Percentiles rank a stretch among this genome's conserved stretches.
Evolutionary conservation across 2,113 vertebrate species (phyloP).

Genomic region (Pagrus major): DNA sequence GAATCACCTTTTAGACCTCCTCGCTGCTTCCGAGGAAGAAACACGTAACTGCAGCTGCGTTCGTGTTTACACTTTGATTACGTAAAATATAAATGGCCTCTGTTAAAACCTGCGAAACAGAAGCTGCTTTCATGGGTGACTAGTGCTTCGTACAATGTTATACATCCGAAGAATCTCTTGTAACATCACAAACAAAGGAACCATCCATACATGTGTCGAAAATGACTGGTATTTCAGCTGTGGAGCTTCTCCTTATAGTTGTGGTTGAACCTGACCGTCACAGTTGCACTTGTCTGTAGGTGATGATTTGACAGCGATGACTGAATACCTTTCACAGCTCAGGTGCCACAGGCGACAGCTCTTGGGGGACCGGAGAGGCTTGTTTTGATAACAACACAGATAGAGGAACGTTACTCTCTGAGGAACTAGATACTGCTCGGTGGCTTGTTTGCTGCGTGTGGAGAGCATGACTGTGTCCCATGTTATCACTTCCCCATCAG

Average conservation of each 20-base stretch:
- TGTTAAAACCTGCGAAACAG: background rate
- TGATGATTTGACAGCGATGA: constrained; percentile 13
- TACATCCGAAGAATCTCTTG: background rate
- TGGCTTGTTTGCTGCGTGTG: constrained; percentile 18
- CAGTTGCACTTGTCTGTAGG: constrained; percentile 29
- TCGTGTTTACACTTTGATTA: background rate
- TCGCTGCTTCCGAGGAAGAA: background rate
- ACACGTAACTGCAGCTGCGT: constrained; percentile 36
- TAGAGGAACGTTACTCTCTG: constrained; percentile 44
- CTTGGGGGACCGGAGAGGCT: constrained; percentile 11
- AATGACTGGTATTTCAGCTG: background rate
- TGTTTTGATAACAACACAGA: constrained; percentile 57
- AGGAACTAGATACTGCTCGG: constrained; percentile 39
- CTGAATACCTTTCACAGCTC: constrained; percentile 44
- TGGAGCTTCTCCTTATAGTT: constrained; percentile 1
- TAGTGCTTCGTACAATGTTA: background rate
- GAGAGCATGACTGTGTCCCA: constrained; percentile 25
- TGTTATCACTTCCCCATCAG: constrained; percentile 53
- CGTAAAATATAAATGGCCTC: background rate
- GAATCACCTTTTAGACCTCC: constrained; percentile 33
- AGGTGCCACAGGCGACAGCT: constrained; percentile 12
- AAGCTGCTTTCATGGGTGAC: background rate
- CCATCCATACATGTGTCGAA: background rate
- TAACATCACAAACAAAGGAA: constrained; percentile 6
- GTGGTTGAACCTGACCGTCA: constrained; percentile 20